Percentiles rank a stretch among this genome's conserved stretches.
Evolutionary conservation across 2,113 vertebrate genomes (phyloP).

Genomic region (Okapia johnstoni): DNA sequence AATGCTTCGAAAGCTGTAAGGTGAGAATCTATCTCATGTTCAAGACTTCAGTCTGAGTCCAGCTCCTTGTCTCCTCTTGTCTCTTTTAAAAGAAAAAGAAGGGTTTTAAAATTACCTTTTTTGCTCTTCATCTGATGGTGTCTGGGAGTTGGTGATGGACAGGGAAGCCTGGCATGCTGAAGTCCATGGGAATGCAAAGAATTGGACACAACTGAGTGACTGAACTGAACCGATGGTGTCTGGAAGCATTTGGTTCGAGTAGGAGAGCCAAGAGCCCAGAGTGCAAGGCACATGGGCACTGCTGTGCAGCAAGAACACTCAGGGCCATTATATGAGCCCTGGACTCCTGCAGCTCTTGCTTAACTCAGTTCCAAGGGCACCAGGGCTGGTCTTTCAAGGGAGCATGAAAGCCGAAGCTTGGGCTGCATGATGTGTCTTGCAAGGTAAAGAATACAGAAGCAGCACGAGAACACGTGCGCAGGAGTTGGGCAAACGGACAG

Average conservation of each 20-base stretch:
- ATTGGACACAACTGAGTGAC: not conserved
- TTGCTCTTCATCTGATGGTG: not conserved
- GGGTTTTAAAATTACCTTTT: not conserved
- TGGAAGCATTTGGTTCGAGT: not conserved
- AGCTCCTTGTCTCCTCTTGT: not conserved
- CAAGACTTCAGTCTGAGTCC: not conserved
- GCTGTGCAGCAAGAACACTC: not conserved
- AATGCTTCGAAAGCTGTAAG: not conserved
- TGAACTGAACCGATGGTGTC: not conserved
- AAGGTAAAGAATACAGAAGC: not conserved
- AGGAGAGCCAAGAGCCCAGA: not conserved
- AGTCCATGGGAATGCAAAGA: not conserved
- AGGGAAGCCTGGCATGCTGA: not conserved
- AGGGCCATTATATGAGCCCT: not conserved
- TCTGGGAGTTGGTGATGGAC: not conserved
- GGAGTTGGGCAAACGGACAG: not conserved
- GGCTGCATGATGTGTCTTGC: not conserved
- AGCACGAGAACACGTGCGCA: not conserved
- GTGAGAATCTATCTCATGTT: not conserved
- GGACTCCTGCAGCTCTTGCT: accelerated
- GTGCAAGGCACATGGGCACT: accelerated
- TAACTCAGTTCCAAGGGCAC: not conserved
- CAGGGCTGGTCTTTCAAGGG: not conserved
- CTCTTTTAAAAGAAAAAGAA: not conserved
- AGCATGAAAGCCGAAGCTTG: not conserved